Conservation (phyloP, 2,113 vertebrate species). For the Speoplatyrhinus poulsoni region DNA sequence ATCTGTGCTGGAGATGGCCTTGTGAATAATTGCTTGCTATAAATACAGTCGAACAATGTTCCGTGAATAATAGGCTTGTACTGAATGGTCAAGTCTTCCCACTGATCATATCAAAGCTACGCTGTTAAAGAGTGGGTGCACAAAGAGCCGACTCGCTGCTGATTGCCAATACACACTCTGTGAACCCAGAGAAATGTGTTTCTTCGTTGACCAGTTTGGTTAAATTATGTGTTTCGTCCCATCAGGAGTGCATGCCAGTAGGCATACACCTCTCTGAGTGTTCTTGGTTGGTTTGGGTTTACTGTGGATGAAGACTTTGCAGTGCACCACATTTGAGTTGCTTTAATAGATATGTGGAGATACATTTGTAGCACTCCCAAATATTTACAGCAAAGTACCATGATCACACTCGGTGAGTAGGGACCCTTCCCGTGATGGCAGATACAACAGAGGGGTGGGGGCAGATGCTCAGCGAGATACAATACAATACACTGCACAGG, state of each 20-base stretch:
- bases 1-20: neutral
- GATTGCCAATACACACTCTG: constrained; percentile 73
- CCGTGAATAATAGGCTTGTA: constrained; percentile 6
- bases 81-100: constrained; percentile 16
- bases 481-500: constrained; percentile 42
- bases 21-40: too few relatives aligned
- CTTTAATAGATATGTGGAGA: neutral
- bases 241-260: constrained; percentile 62
- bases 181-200: constrained; percentile 72
- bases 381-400: constrained; percentile 10
- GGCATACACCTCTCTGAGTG: constrained; percentile 45
- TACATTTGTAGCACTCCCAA: constrained; percentile 6
- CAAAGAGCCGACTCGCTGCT: constrained; percentile 52
- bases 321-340: too few relatives aligned
- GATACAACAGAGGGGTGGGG: constrained; percentile 1
- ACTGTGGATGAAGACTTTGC: too few relatives aligned
- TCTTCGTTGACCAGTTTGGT: constrained; percentile 76
- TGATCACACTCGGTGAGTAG: constrained; percentile 34
- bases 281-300: constrained; percentile 4
- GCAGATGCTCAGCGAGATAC: constrained; percentile 53
- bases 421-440: constrained; percentile 1
- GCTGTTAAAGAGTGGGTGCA: constrained; percentile 64
- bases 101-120: constrained; percentile 59
- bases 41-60: neutral
- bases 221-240: constrained; percentile 77